These are phyloP conservation scores for Drosophila quadrilineata DNA, from an alignment of 1,140 invertebrate species.

Conservation along the genomic window DNA sequence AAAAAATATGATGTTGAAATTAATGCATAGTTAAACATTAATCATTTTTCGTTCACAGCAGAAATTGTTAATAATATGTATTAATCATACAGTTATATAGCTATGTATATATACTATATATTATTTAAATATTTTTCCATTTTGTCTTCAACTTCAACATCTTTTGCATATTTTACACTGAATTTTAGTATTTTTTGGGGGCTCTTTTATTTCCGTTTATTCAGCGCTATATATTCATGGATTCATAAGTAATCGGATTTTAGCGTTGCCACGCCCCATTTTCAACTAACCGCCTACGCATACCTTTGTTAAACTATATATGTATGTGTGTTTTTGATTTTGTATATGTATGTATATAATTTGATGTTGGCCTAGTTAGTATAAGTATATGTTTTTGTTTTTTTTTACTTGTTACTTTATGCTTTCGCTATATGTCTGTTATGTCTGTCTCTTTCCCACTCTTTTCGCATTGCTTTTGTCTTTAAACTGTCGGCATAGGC, in stretches of 20 bases:
- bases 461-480: neutral
- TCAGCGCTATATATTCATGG: constrained; percentile 42
- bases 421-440: constrained; percentile 20
- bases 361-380: constrained; percentile 71
- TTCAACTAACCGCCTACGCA: too few species aligned
- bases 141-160: constrained; percentile 4
- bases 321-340: constrained; percentile 8
- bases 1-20: constrained; percentile 25
- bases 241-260: constrained; percentile 37
- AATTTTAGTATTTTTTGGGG: constrained; percentile 11
- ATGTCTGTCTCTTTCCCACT: neutral
- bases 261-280: neutral
- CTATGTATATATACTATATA: constrained; percentile 11
- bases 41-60: constrained; percentile 53
- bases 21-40: constrained; percentile 45
- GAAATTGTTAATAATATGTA: constrained; percentile 43
- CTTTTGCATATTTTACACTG: constrained; percentile 43
- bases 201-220: constrained; percentile 28
- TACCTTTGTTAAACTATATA: constrained; percentile 14
- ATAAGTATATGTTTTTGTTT: constrained; percentile 38
- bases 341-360: constrained; percentile 41
- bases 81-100: neutral
- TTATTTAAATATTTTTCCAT: constrained; percentile 3
- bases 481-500: constrained; percentile 46
- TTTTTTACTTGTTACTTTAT: too few species aligned